Conservation (phyloP, 2,797 vertebrate genomes). For the Pteropus rufus region DNA sequence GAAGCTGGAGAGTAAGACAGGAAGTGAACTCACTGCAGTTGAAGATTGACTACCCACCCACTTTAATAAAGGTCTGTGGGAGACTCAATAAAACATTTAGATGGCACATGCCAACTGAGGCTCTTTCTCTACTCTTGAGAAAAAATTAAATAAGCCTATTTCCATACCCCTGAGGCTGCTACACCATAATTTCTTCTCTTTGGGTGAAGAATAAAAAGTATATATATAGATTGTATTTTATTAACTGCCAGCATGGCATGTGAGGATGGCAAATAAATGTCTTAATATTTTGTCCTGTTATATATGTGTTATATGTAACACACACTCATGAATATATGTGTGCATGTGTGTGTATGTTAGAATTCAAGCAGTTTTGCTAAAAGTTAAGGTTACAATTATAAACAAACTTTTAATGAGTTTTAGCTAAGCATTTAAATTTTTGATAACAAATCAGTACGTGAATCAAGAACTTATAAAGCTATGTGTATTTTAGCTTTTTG, state of each 20-base stretch:
- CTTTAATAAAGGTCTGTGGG: neutral
- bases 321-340: neutral
- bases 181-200: neutral
- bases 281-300: neutral
- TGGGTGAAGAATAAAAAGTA: neutral
- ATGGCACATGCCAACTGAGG: neutral
- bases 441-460: neutral
- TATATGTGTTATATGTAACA: neutral
- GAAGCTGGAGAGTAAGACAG: neutral
- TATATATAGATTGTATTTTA: neutral
- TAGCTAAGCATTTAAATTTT: neutral
- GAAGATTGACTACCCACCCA: neutral
- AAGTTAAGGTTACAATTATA: neutral
- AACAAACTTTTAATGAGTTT: neutral
- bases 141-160: neutral
- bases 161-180: neutral
- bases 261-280: neutral
- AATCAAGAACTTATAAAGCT: neutral
- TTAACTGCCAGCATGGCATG: neutral
- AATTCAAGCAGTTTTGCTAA: neutral
- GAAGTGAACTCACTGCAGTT: conserved; percentile 40
- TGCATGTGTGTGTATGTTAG: neutral
- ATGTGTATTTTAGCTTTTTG: neutral
- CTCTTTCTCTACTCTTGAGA: neutral
- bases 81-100: conserved; percentile 24